Conservation (phyloP, 2,113 vertebrate species). For the Oreochromis aureus region DNA sequence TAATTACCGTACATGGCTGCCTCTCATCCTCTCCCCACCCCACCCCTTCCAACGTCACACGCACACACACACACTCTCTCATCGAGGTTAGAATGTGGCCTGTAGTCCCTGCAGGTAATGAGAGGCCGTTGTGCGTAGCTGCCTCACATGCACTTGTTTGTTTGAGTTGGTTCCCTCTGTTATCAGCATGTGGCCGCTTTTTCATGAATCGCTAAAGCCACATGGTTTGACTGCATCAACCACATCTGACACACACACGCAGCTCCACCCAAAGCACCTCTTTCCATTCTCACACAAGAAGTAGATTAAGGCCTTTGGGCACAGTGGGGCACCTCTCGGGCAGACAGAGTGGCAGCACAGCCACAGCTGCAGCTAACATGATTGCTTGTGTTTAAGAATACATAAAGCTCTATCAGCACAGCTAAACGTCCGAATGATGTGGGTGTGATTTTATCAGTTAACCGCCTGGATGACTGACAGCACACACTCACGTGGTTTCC, state of each 20-base stretch:
- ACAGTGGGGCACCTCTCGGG: neutral
- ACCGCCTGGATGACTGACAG: neutral
- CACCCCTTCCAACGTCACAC: neutral
- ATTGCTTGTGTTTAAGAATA: neutral
- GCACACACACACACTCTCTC: neutral
- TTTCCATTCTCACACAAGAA: neutral
- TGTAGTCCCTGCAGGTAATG: conserved; percentile 40
- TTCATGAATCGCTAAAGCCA: neutral
- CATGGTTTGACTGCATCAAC: neutral
- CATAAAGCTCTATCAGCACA: neutral
- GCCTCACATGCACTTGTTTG: neutral
- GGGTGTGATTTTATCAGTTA: conserved; percentile 10
- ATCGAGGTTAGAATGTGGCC: conserved; percentile 20
- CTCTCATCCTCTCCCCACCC: neutral
- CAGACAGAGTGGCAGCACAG: neutral
- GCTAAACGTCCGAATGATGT: neutral
- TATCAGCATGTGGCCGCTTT: conserved; percentile 6
- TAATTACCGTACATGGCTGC: conserved; percentile 29
- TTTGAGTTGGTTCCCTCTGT: neutral
- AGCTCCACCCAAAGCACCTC: conserved; percentile 23
- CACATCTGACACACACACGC: conserved; percentile 5
- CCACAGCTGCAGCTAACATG: neutral
- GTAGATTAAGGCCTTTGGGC: conserved; percentile 1
- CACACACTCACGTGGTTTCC: conserved; percentile 7
- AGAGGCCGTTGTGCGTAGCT: conserved; percentile 5